Conservation (phyloP, 2,113 vertebrate genomes). For the Calypte anna region DNA sequence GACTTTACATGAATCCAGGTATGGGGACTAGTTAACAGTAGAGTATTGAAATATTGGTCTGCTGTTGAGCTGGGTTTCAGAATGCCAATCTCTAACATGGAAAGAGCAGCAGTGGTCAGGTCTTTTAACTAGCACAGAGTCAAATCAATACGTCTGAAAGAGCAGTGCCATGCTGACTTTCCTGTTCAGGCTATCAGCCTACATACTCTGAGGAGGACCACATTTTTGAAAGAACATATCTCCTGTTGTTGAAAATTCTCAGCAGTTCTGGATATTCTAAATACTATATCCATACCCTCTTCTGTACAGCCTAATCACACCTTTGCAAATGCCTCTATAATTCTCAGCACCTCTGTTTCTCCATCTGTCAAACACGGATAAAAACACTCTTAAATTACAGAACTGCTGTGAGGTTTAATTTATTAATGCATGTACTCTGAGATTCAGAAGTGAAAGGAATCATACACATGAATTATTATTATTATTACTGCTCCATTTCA, state of each 20-base stretch:
- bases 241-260: neutral
- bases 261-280: neutral
- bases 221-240: neutral
- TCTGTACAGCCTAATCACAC: neutral
- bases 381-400: slow-evolving; percentile 46
- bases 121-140: neutral
- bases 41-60: neutral
- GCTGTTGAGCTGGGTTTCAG: neutral
- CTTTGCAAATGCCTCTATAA: slow-evolving; percentile 13
- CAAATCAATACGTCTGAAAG: neutral
- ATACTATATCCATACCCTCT: neutral
- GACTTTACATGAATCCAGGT: neutral
- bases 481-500: neutral
- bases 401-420: slow-evolving; percentile 11
- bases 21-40: neutral
- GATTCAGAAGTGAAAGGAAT: slow-evolving; percentile 32
- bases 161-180: neutral
- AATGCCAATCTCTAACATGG: neutral
- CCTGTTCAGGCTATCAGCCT: neutral
- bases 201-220: neutral
- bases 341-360: slow-evolving; percentile 10
- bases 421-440: slow-evolving; percentile 17
- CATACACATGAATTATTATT: slow-evolving; percentile 1
- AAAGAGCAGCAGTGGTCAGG: neutral
- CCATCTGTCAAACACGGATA: neutral